Evolutionary conservation across 2,888 invertebrate species (phyloP), one percentile per base, ranked within the genome.

Genomic region (Trichopria drosophilae): DNA sequence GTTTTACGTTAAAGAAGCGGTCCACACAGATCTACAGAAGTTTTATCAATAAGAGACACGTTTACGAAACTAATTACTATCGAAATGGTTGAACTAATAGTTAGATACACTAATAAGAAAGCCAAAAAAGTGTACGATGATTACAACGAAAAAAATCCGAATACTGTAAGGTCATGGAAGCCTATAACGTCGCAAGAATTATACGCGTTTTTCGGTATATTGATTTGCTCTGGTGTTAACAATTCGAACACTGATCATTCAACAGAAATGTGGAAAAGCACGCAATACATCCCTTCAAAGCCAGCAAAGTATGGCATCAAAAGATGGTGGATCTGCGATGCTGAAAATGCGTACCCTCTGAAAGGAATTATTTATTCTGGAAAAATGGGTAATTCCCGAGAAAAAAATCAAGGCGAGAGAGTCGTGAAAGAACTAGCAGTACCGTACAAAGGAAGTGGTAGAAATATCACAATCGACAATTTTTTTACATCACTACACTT

Each of bases 261-360:
- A 24, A 32, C 5, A 28, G 53, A 53, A 2, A 44, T 53, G 53
- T 53, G 53, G 53, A 9, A 53, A 10, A 7, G 26, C 1, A 31
- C 4, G 19, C 35, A 32, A 4, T 45, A 40, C 13, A 19, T 40
- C 10, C 26, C 45, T 7, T 45, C 32, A 39, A 35, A 35, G 6
- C 45, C 45, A 3, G 15, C 51, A 24, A 57, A 57, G 57, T 48
- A 64, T 48, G 65, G 62, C 9, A 61, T 63, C 10, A 66, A 67
- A 52, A 51, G 66, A 7, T 67, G 59, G 58, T 67, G 66, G 65
- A 53, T 63, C 36, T 63, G 63, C 29, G 60, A 69, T 53, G 53
- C 62, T 1, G 51, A 60, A 57, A 65, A 59, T 32, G 24, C 51
- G 9, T 66, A 65, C 56, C 63, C 65, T n/a, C 40, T 65, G 28